Evolutionary conservation across 1,140 invertebrate genomes (phyloP).

Genomic region (Drosophila repleta): DNA sequence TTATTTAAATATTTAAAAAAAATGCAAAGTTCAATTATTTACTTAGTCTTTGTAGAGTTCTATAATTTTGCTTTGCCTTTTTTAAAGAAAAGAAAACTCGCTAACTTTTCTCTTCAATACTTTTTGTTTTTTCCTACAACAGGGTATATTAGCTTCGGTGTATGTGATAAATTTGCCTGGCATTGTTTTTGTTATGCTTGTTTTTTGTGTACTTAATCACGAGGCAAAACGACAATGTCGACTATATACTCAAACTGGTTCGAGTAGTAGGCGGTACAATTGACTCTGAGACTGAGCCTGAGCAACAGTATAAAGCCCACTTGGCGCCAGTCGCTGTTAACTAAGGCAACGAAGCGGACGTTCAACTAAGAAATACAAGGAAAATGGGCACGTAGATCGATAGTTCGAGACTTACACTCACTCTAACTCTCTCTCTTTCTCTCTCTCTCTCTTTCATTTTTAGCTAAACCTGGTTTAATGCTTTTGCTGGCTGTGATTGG

Average conservation of each 20-base stretch:
- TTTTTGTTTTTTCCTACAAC: not conserved
- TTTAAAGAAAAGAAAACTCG: not conserved
- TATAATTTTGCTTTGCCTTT: too few species aligned
- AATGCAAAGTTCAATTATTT: too few species aligned
- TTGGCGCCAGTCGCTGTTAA: constrained; percentile 54
- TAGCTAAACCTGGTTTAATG: constrained; percentile 22
- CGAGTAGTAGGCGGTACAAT: constrained; percentile 43
- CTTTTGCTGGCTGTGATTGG: constrained; percentile 34
- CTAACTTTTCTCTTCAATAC: not conserved
- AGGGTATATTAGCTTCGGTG: not conserved
- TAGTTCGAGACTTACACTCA: not conserved
- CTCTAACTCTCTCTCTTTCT: constrained; percentile 3
- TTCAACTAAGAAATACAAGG: constrained; percentile 46
- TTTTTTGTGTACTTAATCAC: constrained; percentile 42
- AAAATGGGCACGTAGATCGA: constrained; percentile 62
- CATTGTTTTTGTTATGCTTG: constrained; percentile 2
- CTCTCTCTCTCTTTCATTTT: not conserved
- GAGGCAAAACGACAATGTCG: constrained; percentile 32
- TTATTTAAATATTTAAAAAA: too few species aligned
- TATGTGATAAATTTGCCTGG: not conserved
- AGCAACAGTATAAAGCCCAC: constrained; percentile 63
- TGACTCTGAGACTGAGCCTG: not conserved
- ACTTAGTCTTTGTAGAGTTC: too few species aligned
- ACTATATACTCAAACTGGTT: constrained; percentile 63
- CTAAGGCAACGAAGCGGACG: constrained; percentile 63